Evolutionary conservation across 30 jellyfish, hydroid and myxozoan species (phyloP).

Genomic region (Turritopsis dohrnii): DNA sequence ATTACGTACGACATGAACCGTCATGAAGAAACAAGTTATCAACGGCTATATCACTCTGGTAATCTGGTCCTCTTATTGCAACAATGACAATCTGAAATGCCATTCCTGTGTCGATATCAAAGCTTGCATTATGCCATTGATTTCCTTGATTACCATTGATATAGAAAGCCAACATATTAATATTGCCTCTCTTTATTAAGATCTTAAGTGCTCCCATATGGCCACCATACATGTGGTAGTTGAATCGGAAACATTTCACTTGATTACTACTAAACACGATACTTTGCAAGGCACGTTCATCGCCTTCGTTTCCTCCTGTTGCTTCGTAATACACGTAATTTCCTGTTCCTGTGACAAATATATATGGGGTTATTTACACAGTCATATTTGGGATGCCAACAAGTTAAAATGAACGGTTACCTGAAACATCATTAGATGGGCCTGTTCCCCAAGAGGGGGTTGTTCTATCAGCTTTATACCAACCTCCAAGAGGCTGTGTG

Average conservation of each 20-base stretch:
- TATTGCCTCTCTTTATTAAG: constrained; percentile 26
- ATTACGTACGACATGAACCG: constrained; percentile 55
- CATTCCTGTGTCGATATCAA: constrained; percentile 36
- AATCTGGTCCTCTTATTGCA: constrained; percentile 64
- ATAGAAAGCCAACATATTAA: constrained; percentile 41
- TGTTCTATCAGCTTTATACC: not conserved
- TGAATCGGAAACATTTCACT: constrained; percentile 53
- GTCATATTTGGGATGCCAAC: too few relatives aligned
- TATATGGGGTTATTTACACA: too few relatives aligned
- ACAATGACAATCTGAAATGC: constrained; percentile 45
- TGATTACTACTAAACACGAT: constrained; percentile 19
- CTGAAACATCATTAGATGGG: not conserved
- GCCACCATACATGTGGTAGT: constrained; percentile 86
- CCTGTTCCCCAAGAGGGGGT: constrained; percentile 5
- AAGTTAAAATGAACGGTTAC: too few relatives aligned
- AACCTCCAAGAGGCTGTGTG: not conserved
- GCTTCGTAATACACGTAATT: constrained; percentile 1
- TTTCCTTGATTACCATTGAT: constrained; percentile 66
- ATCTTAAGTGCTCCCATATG: constrained; percentile 63
- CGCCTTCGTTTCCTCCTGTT: not conserved
- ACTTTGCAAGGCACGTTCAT: not conserved
- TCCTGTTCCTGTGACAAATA: not conserved
- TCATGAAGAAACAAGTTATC: constrained; percentile 64
- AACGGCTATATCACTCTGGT: constrained; percentile 64
- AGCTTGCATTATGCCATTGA: constrained; percentile 61